Base-by-base conservation (phyloP, 2,797 vertebrate genomes). In the Melopsittacus undulatus region DNA sequence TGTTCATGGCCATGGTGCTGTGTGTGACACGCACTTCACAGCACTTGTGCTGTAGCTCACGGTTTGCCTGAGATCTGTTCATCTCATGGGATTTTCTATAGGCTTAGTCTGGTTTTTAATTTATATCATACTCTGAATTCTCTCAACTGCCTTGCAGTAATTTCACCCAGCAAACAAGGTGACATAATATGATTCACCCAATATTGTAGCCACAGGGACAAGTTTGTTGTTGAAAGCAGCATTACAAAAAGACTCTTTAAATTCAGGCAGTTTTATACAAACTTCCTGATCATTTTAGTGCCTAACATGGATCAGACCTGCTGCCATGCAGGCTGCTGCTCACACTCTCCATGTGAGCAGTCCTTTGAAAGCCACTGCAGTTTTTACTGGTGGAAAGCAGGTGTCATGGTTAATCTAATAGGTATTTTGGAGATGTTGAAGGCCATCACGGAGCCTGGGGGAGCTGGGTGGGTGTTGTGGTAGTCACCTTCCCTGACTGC, bases 151-250 rank as follows among this genome's bases (percentile, higher is more conserved):
- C n/a, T 79, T 7, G 1, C 0, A 26, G 36, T 9, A 5, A 22
- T 75, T 81, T 59, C 74, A 40, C 16, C 12, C 46, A 7, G 34
- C 10, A 72, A 15, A 21, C 1, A 27, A 62, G 54, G 30, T 36
- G 22, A n/a, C 0, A 1, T 20, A 10, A 2, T 5, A 21, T 17
- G 14, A 7, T 22, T 43, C 1, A 5, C 1, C 3, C 49, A 2
- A 0, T 2, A 18, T 1, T 13, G 38, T 19, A 15, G 36, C 8
- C 42, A 4, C 32, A 10, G 26, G 48, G 52, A 6, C 1, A 1
- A 11, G 21, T 10, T 22, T 52, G 13, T 7, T 4, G 38, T 0
- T 14, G 51, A 38, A 34, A 73, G 76, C 24, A 26, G 27, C 0
- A 2, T 6, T 27, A 6, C 38, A 46, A 10, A 34, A 42, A 38